A percentile compares a stretch with the other conserved stretches of the same genome.
Evolutionary conservation across 2,888 invertebrate genomes (phyloP).

Genomic region (Apantesis nais): DNA sequence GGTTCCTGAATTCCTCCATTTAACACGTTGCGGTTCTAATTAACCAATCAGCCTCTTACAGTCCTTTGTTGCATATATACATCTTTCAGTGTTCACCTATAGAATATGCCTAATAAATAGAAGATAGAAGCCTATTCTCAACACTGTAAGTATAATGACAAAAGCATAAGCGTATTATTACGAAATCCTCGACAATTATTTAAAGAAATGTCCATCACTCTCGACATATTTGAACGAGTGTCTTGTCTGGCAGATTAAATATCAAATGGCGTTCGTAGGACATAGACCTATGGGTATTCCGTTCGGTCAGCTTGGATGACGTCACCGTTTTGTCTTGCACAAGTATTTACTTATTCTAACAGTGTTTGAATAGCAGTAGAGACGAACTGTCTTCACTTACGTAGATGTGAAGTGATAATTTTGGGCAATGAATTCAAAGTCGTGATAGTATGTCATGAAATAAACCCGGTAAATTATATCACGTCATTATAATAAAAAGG

Average conservation of each 20-base stretch:
- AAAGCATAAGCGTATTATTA: background rate
- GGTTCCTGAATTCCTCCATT: background rate
- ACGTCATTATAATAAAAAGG: background rate
- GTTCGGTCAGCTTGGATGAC: conserved; percentile 31
- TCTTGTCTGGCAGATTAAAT: conserved; percentile 17
- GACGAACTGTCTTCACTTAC: background rate
- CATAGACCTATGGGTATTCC: conserved; percentile 34
- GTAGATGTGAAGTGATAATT: background rate
- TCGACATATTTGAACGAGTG: conserved; percentile 1
- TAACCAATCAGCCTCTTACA: background rate
- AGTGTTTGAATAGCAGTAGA: conserved; percentile 17
- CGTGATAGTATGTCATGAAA: background rate
- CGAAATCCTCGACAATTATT: background rate
- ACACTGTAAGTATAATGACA: background rate
- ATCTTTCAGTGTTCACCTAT: background rate
- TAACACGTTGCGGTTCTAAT: background rate
- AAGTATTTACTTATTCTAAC: conserved; percentile 34
- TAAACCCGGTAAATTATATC: background rate
- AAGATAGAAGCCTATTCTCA: no score
- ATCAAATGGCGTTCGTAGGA: conserved; percentile 32
- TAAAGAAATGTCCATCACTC: background rate
- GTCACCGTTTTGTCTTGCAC: conserved; percentile 29
- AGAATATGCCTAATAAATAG: background rate
- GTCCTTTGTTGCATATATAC: background rate
- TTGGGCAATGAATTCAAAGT: background rate